These are phyloP conservation scores for Trichomalopsis sarcophagae DNA, from an alignment of 1,140 invertebrate genomes.

Conservation along the genomic window DNA sequence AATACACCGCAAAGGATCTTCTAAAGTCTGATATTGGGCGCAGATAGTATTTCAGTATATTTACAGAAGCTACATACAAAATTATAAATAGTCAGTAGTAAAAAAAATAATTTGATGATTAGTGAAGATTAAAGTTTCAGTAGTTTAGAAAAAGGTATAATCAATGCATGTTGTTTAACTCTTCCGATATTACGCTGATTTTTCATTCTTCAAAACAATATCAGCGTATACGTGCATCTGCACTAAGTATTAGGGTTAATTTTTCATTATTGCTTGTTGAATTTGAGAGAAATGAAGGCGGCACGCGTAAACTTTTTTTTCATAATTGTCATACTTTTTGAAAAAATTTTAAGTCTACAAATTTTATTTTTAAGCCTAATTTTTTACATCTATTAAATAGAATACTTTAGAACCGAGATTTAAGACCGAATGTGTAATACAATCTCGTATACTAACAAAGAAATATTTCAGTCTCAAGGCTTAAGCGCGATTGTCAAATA, in stretches of 20 bases:
- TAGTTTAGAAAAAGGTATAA: conserved; percentile 64
- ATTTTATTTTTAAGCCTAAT: neutral
- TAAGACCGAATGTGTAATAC: neutral
- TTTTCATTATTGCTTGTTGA: neutral
- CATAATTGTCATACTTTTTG: neutral
- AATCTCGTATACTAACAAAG: conserved; percentile 19
- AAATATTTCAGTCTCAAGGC: conserved; percentile 65
- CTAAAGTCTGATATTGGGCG: conserved; percentile 60
- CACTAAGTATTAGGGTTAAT: neutral
- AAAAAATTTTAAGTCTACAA: neutral
- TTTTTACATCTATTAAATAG: neutral
- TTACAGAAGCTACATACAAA: conserved; percentile 71
- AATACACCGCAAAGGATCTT: conserved; percentile 58
- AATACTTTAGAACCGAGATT: neutral
- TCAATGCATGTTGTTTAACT: conserved; percentile 50
- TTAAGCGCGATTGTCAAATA: conserved; percentile 70
- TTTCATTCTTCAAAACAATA: conserved; percentile 39
- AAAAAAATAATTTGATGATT: conserved; percentile 70
- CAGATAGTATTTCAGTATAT: conserved; percentile 61
- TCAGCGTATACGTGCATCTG: neutral
- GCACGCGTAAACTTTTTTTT: neutral
- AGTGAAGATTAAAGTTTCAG: conserved; percentile 66
- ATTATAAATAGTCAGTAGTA: conserved; percentile 72
- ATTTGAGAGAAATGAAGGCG: neutral
- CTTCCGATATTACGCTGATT: neutral